These are phyloP conservation scores for Cosmopolites sordidus DNA, from an alignment of 2,888 invertebrate species.

Conservation along the genomic window DNA sequence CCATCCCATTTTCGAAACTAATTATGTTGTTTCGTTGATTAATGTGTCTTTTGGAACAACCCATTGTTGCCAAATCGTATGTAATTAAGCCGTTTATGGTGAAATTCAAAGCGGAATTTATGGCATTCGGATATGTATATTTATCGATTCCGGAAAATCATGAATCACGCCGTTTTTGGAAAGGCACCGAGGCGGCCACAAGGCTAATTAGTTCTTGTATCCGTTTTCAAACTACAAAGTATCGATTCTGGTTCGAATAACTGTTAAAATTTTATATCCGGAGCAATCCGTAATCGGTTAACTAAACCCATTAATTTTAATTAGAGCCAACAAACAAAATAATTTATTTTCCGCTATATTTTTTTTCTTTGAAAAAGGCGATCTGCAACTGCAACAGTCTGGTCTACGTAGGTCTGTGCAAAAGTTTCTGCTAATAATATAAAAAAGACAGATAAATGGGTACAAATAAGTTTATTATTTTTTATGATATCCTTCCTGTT, in stretches of 20 bases:
- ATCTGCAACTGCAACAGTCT: too few relatives aligned
- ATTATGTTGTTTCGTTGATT: slow-evolving; percentile 19
- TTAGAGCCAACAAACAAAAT: too few relatives aligned
- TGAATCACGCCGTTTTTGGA: slow-evolving; percentile 18
- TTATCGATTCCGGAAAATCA: slow-evolving; percentile 23
- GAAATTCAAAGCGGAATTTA: slow-evolving; percentile 16
- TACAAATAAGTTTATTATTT: too few relatives aligned
- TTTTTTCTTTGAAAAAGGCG: too few relatives aligned
- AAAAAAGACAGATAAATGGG: too few relatives aligned
- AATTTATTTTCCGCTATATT: too few relatives aligned
- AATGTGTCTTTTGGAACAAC: slow-evolving; percentile 13
- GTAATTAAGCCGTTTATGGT: slow-evolving; percentile 22
- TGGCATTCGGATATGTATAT: slow-evolving; percentile 18
- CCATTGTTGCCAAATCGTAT: slow-evolving; percentile 20
- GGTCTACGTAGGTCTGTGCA: too few relatives aligned
- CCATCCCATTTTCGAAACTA: not conserved
- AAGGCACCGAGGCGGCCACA: not conserved
- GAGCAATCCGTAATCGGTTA: too few relatives aligned
- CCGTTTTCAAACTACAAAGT: not conserved
- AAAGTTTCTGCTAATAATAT: too few relatives aligned
- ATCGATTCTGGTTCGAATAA: not conserved
- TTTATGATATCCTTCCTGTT: too few relatives aligned
- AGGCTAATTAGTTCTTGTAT: not conserved
- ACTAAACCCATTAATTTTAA: too few relatives aligned
- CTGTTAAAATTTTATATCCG: too few relatives aligned